Percentiles rank a stretch among this genome's conserved stretches.
These are phyloP conservation scores for Neuroscelio doddi DNA, from an alignment of 2,888 invertebrate species.

Conservation along the genomic window DNA sequence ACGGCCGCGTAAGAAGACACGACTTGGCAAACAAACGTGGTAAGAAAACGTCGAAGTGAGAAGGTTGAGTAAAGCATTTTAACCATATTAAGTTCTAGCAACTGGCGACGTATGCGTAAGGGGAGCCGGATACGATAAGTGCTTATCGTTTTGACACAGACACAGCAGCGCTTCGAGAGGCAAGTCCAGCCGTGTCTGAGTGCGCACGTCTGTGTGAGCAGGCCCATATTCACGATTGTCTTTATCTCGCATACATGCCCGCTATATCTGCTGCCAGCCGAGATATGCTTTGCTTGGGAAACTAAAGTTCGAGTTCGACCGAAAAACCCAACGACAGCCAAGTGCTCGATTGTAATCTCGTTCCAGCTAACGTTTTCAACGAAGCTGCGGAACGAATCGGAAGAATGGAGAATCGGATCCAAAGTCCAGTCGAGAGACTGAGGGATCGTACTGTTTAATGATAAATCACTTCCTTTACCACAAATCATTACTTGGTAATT, in stretches of 20 bases:
- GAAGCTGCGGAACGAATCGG: background rate
- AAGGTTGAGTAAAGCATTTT: constrained; percentile 23
- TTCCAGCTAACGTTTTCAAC: background rate
- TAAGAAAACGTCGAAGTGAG: constrained; percentile 34
- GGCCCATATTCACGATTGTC: constrained; percentile 8
- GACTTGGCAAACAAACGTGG: constrained; percentile 27
- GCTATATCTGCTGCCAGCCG: constrained; percentile 47
- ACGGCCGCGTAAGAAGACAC: constrained; percentile 29
- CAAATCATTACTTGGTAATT: no score
- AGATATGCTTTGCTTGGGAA: constrained; percentile 40
- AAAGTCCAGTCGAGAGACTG: no score
- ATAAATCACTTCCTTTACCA: no score
- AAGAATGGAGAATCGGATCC: no score
- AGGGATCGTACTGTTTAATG: no score
- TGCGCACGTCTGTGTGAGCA: background rate
- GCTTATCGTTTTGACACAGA: constrained; percentile 61
- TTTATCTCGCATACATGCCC: constrained; percentile 31
- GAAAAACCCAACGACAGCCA: constrained; percentile 7
- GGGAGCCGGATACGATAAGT: constrained; percentile 67
- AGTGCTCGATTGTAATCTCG: constrained; percentile 6
- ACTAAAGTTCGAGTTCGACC: constrained; percentile 21
- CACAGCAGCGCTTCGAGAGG: constrained; percentile 29
- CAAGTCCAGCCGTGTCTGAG: constrained; percentile 1
- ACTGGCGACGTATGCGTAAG: constrained; percentile 50
- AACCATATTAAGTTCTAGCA: constrained; percentile 44